Evolutionary conservation across 2,113 vertebrate genomes (phyloP).

Genomic region (Chionomys nivalis): DNA sequence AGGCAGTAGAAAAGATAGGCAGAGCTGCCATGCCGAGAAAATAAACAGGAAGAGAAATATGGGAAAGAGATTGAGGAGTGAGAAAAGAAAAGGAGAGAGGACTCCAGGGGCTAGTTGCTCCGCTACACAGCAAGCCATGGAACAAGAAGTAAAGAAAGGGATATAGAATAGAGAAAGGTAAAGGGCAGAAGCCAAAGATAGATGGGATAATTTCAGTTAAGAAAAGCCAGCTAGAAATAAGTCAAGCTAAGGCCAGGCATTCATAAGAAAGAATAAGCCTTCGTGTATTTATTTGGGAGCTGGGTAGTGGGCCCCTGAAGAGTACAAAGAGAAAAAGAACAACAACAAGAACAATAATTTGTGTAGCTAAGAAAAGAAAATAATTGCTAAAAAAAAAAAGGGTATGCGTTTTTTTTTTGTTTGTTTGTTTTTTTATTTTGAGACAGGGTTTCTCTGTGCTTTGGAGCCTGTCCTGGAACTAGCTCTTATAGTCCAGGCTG

Average conservation of each 20-base stretch:
- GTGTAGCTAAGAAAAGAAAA: neutral
- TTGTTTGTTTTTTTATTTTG: neutral
- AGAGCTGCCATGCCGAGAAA: neutral
- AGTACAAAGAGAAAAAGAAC: too few relatives aligned
- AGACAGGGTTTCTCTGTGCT: too few relatives aligned
- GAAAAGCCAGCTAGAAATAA: too few relatives aligned
- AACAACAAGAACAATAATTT: neutral
- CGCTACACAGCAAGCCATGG: neutral
- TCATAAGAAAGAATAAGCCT: too few relatives aligned
- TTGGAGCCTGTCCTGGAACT: too few relatives aligned
- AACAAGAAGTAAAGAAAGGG: neutral
- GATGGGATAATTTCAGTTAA: too few relatives aligned
- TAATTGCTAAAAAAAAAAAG: neutral
- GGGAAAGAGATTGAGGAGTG: too few relatives aligned
- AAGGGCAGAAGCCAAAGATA: neutral
- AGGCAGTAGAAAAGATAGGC: neutral
- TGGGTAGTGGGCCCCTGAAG: too few relatives aligned
- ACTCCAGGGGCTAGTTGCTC: neutral
- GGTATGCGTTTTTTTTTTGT: neutral
- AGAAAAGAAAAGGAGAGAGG: neutral
- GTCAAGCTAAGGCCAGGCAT: too few relatives aligned
- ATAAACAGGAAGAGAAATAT: neutral
- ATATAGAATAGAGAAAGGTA: neutral
- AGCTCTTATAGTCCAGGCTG: too few relatives aligned
- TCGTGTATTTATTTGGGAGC: too few relatives aligned